Conservation (phyloP, 2,888 invertebrate species). For the Eugnorisma glareosa region DNA sequence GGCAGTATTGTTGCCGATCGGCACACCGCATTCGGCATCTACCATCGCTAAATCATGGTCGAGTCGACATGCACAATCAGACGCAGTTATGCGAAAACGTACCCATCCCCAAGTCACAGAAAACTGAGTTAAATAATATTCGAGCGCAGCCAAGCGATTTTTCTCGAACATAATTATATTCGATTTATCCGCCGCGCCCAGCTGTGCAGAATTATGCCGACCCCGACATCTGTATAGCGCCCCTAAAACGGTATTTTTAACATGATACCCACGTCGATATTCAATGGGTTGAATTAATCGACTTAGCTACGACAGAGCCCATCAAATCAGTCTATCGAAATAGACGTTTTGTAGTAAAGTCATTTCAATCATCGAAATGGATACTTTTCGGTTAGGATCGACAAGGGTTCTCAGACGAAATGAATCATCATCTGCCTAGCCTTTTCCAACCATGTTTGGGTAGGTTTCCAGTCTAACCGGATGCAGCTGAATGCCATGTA, state of each 20-base stretch:
- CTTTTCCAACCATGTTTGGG: not conserved
- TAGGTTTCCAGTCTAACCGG: not conserved
- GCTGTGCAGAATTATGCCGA: not conserved
- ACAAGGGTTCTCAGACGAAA: not conserved
- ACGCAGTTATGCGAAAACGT: not conserved
- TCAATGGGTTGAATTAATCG: constrained; percentile 7
- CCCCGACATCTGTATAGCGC: not conserved
- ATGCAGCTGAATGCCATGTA: not conserved
- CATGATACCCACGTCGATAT: constrained; percentile 5
- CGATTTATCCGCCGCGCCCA: not conserved
- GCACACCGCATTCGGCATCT: not conserved
- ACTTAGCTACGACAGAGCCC: not conserved
- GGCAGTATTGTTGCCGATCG: not conserved
- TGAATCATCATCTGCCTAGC: not conserved
- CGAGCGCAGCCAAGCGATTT: not conserved
- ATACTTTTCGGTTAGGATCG: not conserved
- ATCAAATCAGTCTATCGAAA: not conserved
- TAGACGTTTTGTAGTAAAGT: not conserved
- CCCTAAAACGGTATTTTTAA: not conserved
- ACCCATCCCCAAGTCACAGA: not conserved
- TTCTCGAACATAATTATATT: not conserved
- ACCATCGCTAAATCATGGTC: not conserved
- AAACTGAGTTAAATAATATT: not conserved
- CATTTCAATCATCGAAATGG: not conserved
- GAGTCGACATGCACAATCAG: not conserved